Evolutionary conservation across 2,113 vertebrate species (phyloP).

Genomic region (Leptodactylus fuscus): DNA sequence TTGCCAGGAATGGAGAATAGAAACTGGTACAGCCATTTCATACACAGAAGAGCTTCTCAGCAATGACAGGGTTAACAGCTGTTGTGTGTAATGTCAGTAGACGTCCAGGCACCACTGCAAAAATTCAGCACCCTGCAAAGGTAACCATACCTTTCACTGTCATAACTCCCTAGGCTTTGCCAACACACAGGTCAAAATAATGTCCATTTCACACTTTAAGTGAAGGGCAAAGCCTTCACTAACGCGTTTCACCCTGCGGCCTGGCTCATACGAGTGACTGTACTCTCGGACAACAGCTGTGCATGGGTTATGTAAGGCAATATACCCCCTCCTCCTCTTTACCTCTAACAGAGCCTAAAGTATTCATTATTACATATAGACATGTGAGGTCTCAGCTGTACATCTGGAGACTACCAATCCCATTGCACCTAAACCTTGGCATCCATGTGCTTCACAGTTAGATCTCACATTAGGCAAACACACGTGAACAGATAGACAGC

Average conservation of each 20-base stretch:
- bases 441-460: slow-evolving; percentile 41
- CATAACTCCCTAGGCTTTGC: background rate
- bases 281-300: slow-evolving; percentile 48
- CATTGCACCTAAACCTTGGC: slow-evolving; percentile 41
- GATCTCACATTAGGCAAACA: background rate
- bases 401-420: slow-evolving; percentile 37
- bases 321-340: slow-evolving; percentile 24
- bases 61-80: slow-evolving; percentile 18
- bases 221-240: slow-evolving; percentile 1
- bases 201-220: slow-evolving; percentile 8
- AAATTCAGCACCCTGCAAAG: background rate
- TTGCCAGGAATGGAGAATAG: background rate
- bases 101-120: background rate
- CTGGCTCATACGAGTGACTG: slow-evolving; percentile 11
- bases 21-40: background rate
- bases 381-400: slow-evolving; percentile 58
- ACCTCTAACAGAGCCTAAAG: slow-evolving; percentile 40
- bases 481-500: slow-evolving; percentile 30
- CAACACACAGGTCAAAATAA: background rate
- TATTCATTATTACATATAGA: slow-evolving; percentile 38
- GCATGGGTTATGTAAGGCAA: slow-evolving; percentile 53
- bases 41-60: background rate
- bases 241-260: background rate
- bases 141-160: background rate
- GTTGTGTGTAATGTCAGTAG: background rate